These are phyloP conservation scores for Raja brachyura DNA, from an alignment of 2,113 vertebrate genomes.

Conservation along the genomic window DNA sequence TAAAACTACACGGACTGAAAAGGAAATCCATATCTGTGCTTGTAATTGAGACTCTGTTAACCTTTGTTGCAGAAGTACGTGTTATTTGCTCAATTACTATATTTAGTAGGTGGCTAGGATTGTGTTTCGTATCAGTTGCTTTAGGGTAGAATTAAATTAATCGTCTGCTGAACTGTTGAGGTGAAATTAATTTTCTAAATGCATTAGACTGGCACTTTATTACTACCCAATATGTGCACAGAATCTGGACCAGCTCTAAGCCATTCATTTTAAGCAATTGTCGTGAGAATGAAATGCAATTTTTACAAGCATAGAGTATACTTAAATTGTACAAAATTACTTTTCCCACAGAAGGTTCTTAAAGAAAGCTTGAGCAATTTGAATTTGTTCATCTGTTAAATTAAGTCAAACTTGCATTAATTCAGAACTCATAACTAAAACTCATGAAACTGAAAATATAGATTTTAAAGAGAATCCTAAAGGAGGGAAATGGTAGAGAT, in stretches of 20 bases:
- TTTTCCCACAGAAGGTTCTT: background rate
- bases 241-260: background rate
- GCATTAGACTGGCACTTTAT: background rate
- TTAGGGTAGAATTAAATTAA: background rate
- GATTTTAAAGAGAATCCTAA: too few species aligned
- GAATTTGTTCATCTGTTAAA: constrained; percentile 4
- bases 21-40: background rate
- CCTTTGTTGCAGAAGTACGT: background rate
- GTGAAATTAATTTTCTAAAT: background rate
- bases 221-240: background rate
- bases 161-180: background rate
- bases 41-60: background rate
- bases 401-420: background rate
- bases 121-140: background rate
- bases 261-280: background rate
- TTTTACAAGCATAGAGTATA: background rate
- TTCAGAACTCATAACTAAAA: too few species aligned
- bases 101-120: background rate
- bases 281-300: background rate
- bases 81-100: background rate
- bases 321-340: background rate
- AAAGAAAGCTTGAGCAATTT: background rate
- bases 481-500: too few species aligned
- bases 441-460: too few species aligned
- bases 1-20: background rate